phyloP scores from a whole-genome alignment of 1,140 invertebrate species.

The Catajapyx aquilonaris region DNA sequence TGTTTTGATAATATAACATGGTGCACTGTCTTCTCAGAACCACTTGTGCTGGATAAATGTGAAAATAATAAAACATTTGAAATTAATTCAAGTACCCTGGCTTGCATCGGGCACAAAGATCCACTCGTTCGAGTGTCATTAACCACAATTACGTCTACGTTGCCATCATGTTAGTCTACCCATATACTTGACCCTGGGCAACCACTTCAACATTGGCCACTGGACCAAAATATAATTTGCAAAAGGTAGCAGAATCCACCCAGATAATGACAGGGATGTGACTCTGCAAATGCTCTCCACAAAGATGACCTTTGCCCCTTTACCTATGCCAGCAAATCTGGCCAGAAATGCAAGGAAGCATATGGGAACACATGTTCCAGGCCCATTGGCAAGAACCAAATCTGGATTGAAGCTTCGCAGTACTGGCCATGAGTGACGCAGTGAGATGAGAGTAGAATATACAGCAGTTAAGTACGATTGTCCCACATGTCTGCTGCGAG shows the following conservation, averaged over 20 bases:
- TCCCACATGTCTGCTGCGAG: constrained; percentile 63
- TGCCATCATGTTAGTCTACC: constrained; percentile 31
- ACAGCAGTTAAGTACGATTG: constrained; percentile 66
- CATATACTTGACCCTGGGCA: constrained; percentile 36
- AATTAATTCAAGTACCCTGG: no score
- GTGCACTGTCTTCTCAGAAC: no score
- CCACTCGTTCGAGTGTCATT: no score
- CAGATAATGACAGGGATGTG: constrained; percentile 64
- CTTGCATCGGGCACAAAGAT: no score
- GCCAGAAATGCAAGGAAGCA: constrained; percentile 48
- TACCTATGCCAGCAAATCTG: constrained; percentile 36
- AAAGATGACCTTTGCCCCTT: constrained; percentile 65
- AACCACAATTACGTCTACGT: no score
- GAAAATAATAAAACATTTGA: no score
- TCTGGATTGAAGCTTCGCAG: constrained; percentile 46
- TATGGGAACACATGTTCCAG: constrained; percentile 81
- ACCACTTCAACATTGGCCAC: constrained; percentile 49
- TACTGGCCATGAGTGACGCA: constrained; percentile 41
- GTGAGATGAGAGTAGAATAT: constrained; percentile 50
- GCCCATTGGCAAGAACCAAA: constrained; percentile 78
- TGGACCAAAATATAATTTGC: constrained; percentile 76
- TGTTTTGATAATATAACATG: no score
- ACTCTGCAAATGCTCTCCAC: constrained; percentile 89
- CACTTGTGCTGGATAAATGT: no score
- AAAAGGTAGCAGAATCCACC: constrained; percentile 62